These are phyloP conservation scores for Lithodes maja DNA, from an alignment of 2,888 invertebrate species.

Conservation along the genomic window DNA sequence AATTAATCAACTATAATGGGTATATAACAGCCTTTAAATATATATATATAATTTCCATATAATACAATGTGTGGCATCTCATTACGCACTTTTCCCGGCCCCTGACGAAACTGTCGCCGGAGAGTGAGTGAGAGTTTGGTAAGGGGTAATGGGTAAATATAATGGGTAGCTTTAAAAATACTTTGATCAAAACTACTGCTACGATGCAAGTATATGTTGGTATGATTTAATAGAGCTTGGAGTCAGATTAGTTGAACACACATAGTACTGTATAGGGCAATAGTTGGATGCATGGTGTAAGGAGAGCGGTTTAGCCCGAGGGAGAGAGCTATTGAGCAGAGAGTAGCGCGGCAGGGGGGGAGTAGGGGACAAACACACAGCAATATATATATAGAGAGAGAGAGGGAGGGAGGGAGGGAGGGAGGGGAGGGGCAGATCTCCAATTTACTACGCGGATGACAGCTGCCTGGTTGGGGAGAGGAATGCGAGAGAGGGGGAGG, in stretches of 20 bases:
- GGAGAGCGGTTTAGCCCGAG: neutral
- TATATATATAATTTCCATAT: neutral
- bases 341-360: neutral
- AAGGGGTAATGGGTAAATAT: neutral
- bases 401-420: neutral
- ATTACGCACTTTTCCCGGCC: neutral
- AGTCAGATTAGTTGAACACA: too few relatives aligned
- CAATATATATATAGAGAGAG: neutral
- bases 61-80: neutral
- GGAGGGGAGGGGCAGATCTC: neutral
- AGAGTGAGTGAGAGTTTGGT: neutral
- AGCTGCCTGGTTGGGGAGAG: neutral
- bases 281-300: neutral
- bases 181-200: neutral
- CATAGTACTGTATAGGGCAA: too few relatives aligned
- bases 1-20: too few relatives aligned
- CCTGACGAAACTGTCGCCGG: neutral
- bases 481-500: constrained; percentile 3
- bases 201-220: too few relatives aligned
- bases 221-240: too few relatives aligned
- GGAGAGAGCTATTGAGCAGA: neutral
- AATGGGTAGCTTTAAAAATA: neutral
- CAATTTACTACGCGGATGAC: neutral
- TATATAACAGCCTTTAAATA: too few relatives aligned
- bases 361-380: neutral